These are phyloP conservation scores for Acropora tenuis DNA, from an alignment of 64 coral and sea anemone species.

Conservation along the genomic window DNA sequence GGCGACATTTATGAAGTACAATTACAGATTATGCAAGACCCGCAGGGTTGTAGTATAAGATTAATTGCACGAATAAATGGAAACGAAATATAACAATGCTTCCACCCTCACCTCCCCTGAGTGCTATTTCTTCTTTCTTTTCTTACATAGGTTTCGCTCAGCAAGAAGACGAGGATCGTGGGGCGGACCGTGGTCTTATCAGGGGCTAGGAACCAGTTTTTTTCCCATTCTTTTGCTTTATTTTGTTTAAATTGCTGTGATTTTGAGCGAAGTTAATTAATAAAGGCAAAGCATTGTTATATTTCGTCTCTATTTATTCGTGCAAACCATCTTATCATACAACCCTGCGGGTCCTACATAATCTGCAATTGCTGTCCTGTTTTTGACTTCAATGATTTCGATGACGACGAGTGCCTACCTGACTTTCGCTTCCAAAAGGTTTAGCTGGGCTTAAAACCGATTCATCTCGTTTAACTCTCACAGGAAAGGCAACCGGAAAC, in stretches of 20 bases:
- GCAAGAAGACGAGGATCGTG: slow-evolving; percentile 37
- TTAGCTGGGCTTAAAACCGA: too few relatives aligned
- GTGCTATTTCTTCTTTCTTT: background rate
- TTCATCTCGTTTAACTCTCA: too few relatives aligned
- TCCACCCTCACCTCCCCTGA: slow-evolving; percentile 43
- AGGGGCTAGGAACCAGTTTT: slow-evolving; percentile 26
- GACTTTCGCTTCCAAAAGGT: too few relatives aligned
- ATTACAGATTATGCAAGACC: slow-evolving; percentile 60
- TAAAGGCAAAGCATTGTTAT: slow-evolving; percentile 75
- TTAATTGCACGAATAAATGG: slow-evolving; percentile 67
- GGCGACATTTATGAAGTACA: slow-evolving; percentile 62
- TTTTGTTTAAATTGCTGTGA: slow-evolving; percentile 20
- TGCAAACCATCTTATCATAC: slow-evolving; percentile 61
- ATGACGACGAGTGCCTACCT: too few relatives aligned
- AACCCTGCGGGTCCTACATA: slow-evolving; percentile 61
- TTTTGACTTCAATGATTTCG: too few relatives aligned
- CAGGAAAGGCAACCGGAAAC: too few relatives aligned
- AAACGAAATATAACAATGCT: slow-evolving; percentile 65
- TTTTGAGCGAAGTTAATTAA: slow-evolving; percentile 36
- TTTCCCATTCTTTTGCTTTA: background rate
- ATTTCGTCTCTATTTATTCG: slow-evolving; percentile 55
- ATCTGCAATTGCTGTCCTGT: slow-evolving; percentile 38
- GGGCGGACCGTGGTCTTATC: slow-evolving; percentile 1
- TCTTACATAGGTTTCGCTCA: slow-evolving; percentile 29
- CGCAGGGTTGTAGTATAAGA: slow-evolving; percentile 44